phyloP scores from a whole-genome alignment of 2,888 invertebrate genomes.

The Molorchus minor region DNA sequence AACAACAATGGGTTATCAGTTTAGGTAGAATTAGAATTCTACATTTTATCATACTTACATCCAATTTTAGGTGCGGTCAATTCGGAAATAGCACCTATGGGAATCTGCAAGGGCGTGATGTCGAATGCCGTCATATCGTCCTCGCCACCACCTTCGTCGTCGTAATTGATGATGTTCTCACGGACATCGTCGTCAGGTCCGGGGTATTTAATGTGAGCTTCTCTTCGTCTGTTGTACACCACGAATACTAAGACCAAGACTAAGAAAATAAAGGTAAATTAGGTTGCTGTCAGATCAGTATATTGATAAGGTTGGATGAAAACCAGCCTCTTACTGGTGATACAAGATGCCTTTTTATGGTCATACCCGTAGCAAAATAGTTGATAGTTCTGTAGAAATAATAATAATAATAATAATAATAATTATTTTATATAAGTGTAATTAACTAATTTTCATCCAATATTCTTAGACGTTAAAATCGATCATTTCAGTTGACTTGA shows the following conservation, averaged over 20 bases:
- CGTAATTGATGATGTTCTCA: conserved; percentile 99
- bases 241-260: conserved; percentile 95
- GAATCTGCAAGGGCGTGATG: conserved; percentile 96
- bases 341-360: too few relatives aligned
- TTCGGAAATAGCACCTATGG: conserved; percentile 89
- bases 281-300: background rate
- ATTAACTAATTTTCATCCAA: too few relatives aligned
- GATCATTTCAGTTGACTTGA: too few relatives aligned
- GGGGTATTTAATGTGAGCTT: conserved; percentile 94
- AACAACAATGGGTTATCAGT: conserved; percentile 17
- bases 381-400: too few relatives aligned
- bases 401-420: too few relatives aligned
- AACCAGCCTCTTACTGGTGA: too few relatives aligned
- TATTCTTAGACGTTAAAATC: too few relatives aligned
- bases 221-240: conserved; percentile 92
- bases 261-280: conserved; percentile 60
- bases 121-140: conserved; percentile 99
- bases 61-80: conserved; percentile 81
- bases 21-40: conserved; percentile 69
- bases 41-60: conserved; percentile 64
- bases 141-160: conserved; percentile 98
- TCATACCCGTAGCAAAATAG: too few relatives aligned
- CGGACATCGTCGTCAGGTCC: conserved; percentile 98
- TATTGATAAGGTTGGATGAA: too few relatives aligned
- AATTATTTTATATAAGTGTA: too few relatives aligned